Percentiles rank a stretch among this genome's conserved stretches.
Conservation (phyloP, 2,797 vertebrate species). For the Manis javanica region DNA sequence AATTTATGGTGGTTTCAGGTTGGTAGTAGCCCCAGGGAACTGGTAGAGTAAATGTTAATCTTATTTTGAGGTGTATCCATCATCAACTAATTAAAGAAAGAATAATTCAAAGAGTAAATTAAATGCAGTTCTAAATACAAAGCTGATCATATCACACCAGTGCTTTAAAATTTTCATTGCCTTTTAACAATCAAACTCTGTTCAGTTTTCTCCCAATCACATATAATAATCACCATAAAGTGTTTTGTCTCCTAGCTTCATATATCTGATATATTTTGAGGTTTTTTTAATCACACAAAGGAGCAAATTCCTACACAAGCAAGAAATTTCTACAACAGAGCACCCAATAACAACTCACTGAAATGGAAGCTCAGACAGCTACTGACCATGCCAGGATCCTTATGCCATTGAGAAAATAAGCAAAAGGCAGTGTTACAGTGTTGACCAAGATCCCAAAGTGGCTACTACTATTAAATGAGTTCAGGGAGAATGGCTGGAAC, state of each 20-base stretch:
- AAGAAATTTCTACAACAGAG: neutral
- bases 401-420: neutral
- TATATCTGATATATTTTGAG: neutral
- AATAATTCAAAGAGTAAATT: constrained; percentile 7
- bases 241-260: neutral
- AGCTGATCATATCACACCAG: neutral
- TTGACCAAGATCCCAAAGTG: neutral
- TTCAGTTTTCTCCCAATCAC: neutral
- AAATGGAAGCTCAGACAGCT: neutral
- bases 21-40: neutral
- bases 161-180: neutral
- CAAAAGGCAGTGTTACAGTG: neutral
- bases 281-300: neutral
- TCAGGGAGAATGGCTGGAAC: neutral
- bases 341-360: neutral
- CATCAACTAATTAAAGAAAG: constrained; percentile 38
- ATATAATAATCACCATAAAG: neutral
- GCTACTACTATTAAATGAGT: neutral
- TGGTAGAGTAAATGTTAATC: neutral
- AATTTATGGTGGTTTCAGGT: neutral
- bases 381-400: neutral
- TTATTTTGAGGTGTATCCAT: neutral
- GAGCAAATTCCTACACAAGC: neutral
- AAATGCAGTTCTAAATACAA: constrained; percentile 24
- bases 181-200: constrained; percentile 47